A percentile compares a stretch with the other conserved stretches of the same genome.
Conservation (phyloP, 2,797 vertebrate genomes). For the Eleutherodactylus coqui region DNA sequence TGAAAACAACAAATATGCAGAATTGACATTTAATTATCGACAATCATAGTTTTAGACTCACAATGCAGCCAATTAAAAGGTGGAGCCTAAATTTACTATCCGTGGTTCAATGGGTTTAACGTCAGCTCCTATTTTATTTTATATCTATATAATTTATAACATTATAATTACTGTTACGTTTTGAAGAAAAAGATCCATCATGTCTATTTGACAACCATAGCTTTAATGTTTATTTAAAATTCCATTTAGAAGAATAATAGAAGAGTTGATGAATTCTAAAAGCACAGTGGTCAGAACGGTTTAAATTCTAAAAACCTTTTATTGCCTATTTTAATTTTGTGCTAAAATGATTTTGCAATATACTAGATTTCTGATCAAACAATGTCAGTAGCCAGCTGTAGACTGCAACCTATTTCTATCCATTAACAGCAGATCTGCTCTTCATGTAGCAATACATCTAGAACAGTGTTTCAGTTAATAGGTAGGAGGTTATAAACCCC, state of each 20-base stretch:
- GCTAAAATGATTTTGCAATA: constrained; percentile 33
- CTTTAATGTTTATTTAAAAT: not conserved
- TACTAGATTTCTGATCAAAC: constrained; percentile 12
- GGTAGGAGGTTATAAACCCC: not conserved
- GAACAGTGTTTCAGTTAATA: constrained; percentile 36
- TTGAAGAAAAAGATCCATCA: not conserved
- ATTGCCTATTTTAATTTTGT: constrained; percentile 26
- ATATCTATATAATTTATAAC: not conserved
- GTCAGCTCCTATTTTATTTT: not conserved
- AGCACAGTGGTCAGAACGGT: not conserved
- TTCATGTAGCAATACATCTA: constrained; percentile 5
- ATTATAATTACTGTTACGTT: not conserved
- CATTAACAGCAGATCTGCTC: constrained; percentile 6
- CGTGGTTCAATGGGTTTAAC: not conserved
- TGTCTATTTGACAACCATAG: not conserved
- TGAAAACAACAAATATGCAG: not conserved
- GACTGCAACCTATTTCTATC: not conserved
- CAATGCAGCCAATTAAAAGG: not conserved
- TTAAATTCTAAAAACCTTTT: not conserved
- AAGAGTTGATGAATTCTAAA: not conserved
- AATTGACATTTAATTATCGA: too few relatives aligned
- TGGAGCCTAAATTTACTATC: not conserved
- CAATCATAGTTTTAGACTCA: too few relatives aligned
- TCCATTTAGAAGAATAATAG: constrained; percentile 12
- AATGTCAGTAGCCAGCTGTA: constrained; percentile 18